These are phyloP conservation scores for Petroica traversi DNA, from an alignment of 2,113 vertebrate species.

Conservation along the genomic window DNA sequence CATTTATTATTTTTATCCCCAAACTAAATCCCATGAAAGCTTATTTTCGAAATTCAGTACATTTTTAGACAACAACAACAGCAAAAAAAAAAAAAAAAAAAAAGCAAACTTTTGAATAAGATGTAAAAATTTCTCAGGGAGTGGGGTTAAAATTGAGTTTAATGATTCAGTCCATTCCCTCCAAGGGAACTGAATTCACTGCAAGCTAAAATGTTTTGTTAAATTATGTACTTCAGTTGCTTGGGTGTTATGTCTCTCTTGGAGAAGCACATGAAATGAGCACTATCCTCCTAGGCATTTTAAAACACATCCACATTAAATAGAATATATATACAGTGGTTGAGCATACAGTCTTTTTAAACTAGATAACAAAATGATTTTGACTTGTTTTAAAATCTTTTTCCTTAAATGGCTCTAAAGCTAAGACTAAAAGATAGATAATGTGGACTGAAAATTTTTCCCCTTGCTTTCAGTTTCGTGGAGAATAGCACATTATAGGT, in stretches of 20 bases:
- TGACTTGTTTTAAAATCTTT: slow-evolving; percentile 66
- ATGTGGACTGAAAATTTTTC: slow-evolving; percentile 40
- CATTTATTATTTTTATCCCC: neutral
- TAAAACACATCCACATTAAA: slow-evolving; percentile 64
- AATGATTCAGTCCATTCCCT: slow-evolving; percentile 50
- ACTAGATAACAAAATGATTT: slow-evolving; percentile 66
- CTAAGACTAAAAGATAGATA: slow-evolving; percentile 60
- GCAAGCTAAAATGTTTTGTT: slow-evolving; percentile 65
- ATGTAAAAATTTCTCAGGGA: slow-evolving; percentile 10
- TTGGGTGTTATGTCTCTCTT: slow-evolving; percentile 61
- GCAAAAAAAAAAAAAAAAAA: neutral
- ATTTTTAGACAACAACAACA: neutral
- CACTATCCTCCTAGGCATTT: slow-evolving; percentile 60
- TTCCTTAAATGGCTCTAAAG: slow-evolving; percentile 62
- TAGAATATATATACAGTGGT: slow-evolving; percentile 46
- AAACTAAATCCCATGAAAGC: neutral
- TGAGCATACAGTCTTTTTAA: slow-evolving; percentile 40
- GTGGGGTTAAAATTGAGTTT: slow-evolving; percentile 46
- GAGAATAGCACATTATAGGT: slow-evolving; percentile 51
- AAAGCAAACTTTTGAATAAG: slow-evolving; percentile 23
- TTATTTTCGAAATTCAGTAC: slow-evolving; percentile 26
- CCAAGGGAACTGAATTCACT: slow-evolving; percentile 48
- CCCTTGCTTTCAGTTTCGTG: slow-evolving; percentile 26
- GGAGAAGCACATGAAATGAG: slow-evolving; percentile 59
- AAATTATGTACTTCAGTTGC: slow-evolving; percentile 61